Evolutionary conservation across 2,888 invertebrate genomes (phyloP), one percentile per base, ranked within the genome.

Genomic region (Prosapia bicincta): DNA sequence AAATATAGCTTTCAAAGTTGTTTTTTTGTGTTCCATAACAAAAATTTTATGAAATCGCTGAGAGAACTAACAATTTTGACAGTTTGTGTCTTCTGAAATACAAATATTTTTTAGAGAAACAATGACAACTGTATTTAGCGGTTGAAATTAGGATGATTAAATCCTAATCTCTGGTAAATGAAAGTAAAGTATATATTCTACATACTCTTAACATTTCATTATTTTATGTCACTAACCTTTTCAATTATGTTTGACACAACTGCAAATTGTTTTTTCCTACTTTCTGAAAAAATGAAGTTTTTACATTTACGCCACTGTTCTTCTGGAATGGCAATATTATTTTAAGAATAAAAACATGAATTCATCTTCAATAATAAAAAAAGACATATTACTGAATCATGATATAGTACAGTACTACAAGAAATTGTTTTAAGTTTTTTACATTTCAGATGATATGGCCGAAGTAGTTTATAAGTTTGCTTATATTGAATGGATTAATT

Each of bases 301-400:
- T 68, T 26, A 26, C 68, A 68, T 5, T 68, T 68, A n/a, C 26
- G 68, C 26, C 68, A 68, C 26, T 68, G 68, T 68, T 26, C 26
- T 68, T 68, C 26, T 26, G 26, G 68, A 68, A 68, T 9, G 26
- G 68, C 68, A 26, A 25, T 26, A 68, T 68, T n/a, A n/a, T n/a
- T n/a, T n/a, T n/a, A n/a, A n/a, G n/a, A n/a, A n/a, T n/a, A n/a
- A n/a, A n/a, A n/a, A n/a, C n/a, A n/a, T n/a, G n/a, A n/a, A n/a
- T n/a, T n/a, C n/a, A n/a, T n/a, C n/a, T n/a, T n/a, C n/a, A n/a
- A n/a, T n/a, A n/a, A n/a, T n/a, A n/a, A n/a, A n/a, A n/a, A n/a
- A n/a, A n/a, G n/a, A n/a, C n/a, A n/a, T n/a, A n/a, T n/a, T n/a
- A n/a, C n/a, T n/a, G n/a, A n/a, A n/a, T n/a, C n/a, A n/a, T n/a